Base-by-base conservation (phyloP, 1,140 invertebrate genomes). In the Leptestheria dahalacensis region DNA sequence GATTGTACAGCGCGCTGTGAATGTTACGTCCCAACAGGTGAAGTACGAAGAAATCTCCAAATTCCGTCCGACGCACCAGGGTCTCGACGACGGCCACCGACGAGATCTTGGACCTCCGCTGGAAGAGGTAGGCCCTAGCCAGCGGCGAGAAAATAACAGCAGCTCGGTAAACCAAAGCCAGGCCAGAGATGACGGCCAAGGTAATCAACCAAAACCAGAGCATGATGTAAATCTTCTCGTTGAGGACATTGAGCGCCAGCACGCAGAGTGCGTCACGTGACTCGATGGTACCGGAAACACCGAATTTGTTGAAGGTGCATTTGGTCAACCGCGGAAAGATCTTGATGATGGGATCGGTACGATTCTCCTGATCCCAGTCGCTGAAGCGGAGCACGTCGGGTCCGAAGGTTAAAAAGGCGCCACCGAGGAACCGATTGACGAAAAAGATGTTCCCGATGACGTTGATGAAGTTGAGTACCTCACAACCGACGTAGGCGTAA, bases 271-370 rank as follows among this genome's bases (percentile, higher is more conserved):
- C 68, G 56, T 76, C 71, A 48, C 68, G 65, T 24, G 62, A 60
- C 58, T 73, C 69, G 6, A 74, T 62, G 33, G 69, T 71, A 23
- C 73, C 72, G 9, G 72, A 73, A 15, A 68, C 64, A 54, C 71
- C 72, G 65, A 68, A 73, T 73, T 89, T 91, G 73, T 85, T 85
- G 80, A 94, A 93, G 48, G 85, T 89, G 68, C 91, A 95, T 69
- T 94, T 95, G 1, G 89, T 91, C 0, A 94, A 73, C 61, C 88
- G 74, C 0, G 91, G 90, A 68, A 94, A 94, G 10, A 93, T 76
- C 63, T 80, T 79, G 12, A 74, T 67, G 75, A 79, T 77, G 0
- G 77, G 77, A 66, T 80, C 71, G 12, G 70, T 68, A 12, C 76
- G 64, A 47, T 74, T 69, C 60, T 74, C 69, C 67, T 90, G 89